Evolutionary conservation across 37 sponge, comb jelly and placozoan species (phyloP), one percentile per base, ranked within the genome.

Genomic region (Theonella swinhoei): DNA sequence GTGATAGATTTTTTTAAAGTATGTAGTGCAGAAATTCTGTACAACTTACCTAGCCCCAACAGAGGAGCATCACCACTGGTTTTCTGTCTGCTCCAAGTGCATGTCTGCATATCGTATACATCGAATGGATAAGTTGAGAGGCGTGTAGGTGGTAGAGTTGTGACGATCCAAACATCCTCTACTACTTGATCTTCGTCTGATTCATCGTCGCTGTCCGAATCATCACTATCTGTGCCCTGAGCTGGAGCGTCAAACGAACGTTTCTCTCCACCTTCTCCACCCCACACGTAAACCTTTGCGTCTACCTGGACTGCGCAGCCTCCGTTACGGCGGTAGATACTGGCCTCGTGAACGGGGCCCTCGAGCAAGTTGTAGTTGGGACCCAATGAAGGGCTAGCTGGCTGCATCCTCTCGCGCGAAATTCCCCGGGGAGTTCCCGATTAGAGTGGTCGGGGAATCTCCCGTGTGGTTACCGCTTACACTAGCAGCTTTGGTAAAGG

Each of bases 261-360:
- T 14, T 47, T 7, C 54, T 70, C 72, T 0, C 24, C 61, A 0
- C 31, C 59, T 4, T 91, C 60, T 31, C 91, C 91, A 37, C 91
- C 91, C 91, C 91, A 91, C 1, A 91, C n/a, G 66, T 82, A 91
- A 36, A 91, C 28, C 58, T 63, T 76, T 23, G 64, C 66, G 7
- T 76, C 74, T 26, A 77, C 31, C 0, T 84, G 28, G 20, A 64
- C 87, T 30, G 71, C 91, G 70, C 91, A 86, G 25, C 91, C 91
- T 4, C 65, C 91, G 63, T 91, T 80, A 62, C 91, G 54, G 54
- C 54, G 54, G 14, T 47, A 47, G 54, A 47, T 47, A 47, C 14
- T 47, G 11, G 7, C 54, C 7, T 47, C 14, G 14, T 47, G 11
- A 47, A 47, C 54, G 11, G 54, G 54, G 14, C 54, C 54, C n/a